Percentiles rank a stretch among this genome's conserved stretches.
Evolutionary conservation across 53 echinoderm and acorn worm species (phyloP).

Genomic region (Henricia sp.): DNA sequence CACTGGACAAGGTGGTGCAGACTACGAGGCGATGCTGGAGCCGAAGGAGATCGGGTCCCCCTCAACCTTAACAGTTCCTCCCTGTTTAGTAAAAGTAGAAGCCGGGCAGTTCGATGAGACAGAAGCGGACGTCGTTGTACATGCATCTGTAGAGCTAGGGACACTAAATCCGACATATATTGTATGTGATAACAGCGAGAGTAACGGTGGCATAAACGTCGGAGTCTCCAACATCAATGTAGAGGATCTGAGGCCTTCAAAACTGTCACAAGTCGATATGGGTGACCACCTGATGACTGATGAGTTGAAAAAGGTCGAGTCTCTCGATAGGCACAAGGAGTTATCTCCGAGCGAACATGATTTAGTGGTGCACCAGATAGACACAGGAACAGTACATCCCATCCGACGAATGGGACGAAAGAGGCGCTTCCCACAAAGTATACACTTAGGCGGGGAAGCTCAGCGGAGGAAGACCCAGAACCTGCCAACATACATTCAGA

Average conservation of each 20-base stretch:
- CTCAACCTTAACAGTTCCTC: neutral
- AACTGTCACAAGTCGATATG: neutral
- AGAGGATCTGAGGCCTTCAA: neutral
- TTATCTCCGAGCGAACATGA: neutral
- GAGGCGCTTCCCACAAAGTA: constrained; percentile 4
- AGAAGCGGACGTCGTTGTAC: constrained; percentile 9
- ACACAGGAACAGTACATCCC: constrained; percentile 31
- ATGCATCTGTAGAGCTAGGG: neutral
- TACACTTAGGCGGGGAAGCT: constrained; percentile 41
- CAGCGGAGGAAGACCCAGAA: too few species aligned
- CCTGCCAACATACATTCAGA: neutral
- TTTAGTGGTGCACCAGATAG: constrained; percentile 32
- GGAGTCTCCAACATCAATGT: neutral
- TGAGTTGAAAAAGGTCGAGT: neutral
- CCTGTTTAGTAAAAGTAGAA: constrained; percentile 26
- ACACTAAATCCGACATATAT: neutral
- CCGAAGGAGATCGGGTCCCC: neutral
- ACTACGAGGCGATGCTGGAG: constrained; percentile 31
- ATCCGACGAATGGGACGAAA: constrained; percentile 25
- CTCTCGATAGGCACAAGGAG: neutral
- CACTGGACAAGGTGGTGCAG: neutral
- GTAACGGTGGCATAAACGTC: neutral
- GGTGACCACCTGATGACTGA: neutral
- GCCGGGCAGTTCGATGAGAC: constrained; percentile 25
- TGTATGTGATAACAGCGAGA: neutral